Conservation (phyloP, 2,797 vertebrate species). For the Sebastes diploproa region DNA sequence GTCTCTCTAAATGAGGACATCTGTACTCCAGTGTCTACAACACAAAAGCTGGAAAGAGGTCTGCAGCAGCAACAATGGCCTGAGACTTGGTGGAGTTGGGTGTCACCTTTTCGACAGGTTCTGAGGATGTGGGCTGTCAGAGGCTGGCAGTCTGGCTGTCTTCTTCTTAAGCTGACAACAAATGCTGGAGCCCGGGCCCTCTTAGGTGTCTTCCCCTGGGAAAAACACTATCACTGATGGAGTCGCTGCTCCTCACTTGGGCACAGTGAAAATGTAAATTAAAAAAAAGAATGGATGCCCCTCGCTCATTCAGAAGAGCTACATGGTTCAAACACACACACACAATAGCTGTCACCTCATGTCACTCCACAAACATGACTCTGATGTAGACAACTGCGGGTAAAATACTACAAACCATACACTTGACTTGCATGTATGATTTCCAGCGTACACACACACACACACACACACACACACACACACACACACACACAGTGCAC, state of each 20-base stretch:
- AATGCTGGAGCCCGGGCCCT: slow-evolving; percentile 5
- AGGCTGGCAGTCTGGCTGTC: slow-evolving; percentile 20
- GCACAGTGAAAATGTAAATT: neutral
- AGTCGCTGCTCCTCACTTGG: slow-evolving; percentile 20
- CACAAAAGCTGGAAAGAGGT: slow-evolving; percentile 16
- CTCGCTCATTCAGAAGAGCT: neutral
- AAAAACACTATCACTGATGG: slow-evolving; percentile 11
- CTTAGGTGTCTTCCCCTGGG: slow-evolving; percentile 14
- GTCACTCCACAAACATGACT: slow-evolving; percentile 20
- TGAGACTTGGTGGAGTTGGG: slow-evolving; percentile 21
- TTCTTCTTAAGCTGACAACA: slow-evolving; percentile 45
- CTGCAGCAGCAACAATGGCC: slow-evolving; percentile 23
- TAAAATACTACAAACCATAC: slow-evolving; percentile 50
- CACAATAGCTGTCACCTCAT: neutral
- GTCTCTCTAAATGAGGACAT: slow-evolving; percentile 30
- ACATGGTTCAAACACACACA: neutral
- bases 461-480: slow-evolving; percentile 28
- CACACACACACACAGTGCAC: neutral
- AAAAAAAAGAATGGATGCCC: neutral
- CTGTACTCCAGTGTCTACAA: slow-evolving; percentile 11
- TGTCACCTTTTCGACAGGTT: slow-evolving; percentile 45
- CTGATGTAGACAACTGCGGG: slow-evolving; percentile 13
- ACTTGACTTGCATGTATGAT: slow-evolving; percentile 32
- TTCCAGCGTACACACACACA: slow-evolving; percentile 16
- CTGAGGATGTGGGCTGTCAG: slow-evolving; percentile 41